Evolutionary conservation across 2,888 invertebrate genomes (phyloP).

Genomic region (Julus scandinavius): DNA sequence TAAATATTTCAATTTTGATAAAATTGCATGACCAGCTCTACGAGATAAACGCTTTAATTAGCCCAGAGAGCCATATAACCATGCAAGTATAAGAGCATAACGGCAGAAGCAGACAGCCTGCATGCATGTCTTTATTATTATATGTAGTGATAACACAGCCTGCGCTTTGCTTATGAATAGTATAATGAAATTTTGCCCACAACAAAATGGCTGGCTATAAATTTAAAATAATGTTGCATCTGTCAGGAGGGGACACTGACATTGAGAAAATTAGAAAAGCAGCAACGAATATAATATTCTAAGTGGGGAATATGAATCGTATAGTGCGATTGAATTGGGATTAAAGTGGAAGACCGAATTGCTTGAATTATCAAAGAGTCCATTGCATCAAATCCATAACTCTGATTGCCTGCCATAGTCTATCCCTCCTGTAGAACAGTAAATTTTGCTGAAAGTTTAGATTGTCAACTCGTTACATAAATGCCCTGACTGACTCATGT

Average conservation of each 20-base stretch:
- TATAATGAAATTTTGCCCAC: not conserved
- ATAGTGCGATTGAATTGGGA: not conserved
- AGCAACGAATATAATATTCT: not conserved
- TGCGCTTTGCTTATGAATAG: not conserved
- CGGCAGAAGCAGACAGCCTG: not conserved
- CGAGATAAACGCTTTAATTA: conserved; percentile 18
- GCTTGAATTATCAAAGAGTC: not conserved
- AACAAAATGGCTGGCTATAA: conserved; percentile 2
- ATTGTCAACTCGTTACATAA: not conserved
- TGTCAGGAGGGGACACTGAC: conserved; percentile 10
- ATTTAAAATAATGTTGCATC: not conserved
- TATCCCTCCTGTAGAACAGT: not conserved
- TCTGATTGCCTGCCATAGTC: not conserved
- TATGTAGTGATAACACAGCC: not conserved
- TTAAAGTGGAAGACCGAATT: not conserved
- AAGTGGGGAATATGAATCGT: not conserved
- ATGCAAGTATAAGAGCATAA: not conserved
- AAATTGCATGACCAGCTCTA: conserved; percentile 1
- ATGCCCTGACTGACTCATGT: not conserved
- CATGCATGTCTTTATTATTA: not conserved
- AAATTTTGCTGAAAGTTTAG: not conserved
- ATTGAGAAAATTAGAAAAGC: conserved; percentile 11
- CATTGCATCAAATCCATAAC: not conserved
- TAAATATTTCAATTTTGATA: conserved; percentile 18
- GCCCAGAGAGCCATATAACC: not conserved